Evolutionary conservation across 2,888 invertebrate genomes (phyloP).

Genomic region (Megalurothrips usitatus): DNA sequence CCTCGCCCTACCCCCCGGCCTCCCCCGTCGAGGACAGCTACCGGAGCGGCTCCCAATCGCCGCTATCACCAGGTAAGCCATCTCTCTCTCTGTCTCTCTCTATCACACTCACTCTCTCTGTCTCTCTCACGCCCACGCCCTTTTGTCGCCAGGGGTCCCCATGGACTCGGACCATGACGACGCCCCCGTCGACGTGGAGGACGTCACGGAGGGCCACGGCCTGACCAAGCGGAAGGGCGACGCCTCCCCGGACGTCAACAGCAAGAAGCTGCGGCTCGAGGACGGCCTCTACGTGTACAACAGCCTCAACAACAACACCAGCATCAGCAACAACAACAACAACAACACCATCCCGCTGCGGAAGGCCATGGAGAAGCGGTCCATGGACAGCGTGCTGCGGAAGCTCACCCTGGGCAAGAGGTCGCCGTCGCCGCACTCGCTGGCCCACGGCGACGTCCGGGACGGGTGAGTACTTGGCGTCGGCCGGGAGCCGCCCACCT

Average conservation of each 20-base stretch:
- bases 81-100: too few relatives aligned
- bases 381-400: conserved; percentile 3
- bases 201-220: neutral
- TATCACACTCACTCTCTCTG: too few relatives aligned
- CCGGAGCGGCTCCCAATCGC: conserved; percentile 7
- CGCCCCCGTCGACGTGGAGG: neutral
- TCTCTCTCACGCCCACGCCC: too few relatives aligned
- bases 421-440: neutral
- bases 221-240: conserved; percentile 1
- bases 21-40: conserved; percentile 10
- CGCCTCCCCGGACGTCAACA: neutral
- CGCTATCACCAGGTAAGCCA: neutral
- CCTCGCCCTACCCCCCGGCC: neutral
- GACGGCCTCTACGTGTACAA: neutral
- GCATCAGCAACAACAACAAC: neutral
- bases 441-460: neutral
- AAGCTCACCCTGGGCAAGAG: conserved; percentile 5
- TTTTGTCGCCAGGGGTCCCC: neutral
- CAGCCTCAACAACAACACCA: conserved; percentile 6
- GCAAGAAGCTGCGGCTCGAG: neutral
- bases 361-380: conserved; percentile 12
- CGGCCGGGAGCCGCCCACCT: neutral
- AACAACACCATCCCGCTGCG: neutral
- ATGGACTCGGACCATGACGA: conserved; percentile 5
- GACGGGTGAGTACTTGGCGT: neutral